phyloP scores from a whole-genome alignment of 2,113 vertebrate species.

The Microtus pennsylvanicus region DNA sequence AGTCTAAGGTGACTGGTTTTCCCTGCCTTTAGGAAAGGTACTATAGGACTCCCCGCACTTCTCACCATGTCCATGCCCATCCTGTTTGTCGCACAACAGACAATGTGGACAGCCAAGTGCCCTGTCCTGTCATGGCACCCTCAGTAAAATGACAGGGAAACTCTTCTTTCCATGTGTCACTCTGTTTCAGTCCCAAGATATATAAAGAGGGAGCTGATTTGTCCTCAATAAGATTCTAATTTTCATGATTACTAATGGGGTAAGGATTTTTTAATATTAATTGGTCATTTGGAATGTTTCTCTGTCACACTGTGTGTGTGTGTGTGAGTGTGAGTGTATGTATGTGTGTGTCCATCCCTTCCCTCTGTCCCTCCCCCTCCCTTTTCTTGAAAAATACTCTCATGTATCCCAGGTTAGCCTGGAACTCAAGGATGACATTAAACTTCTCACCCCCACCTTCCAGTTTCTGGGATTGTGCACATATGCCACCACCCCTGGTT shows the following conservation, averaged over 20 bases:
- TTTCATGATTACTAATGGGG: background rate
- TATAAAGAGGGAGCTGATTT: too few species aligned
- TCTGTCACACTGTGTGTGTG: background rate
- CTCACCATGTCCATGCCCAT: background rate
- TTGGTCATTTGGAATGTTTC: background rate
- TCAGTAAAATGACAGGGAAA: background rate
- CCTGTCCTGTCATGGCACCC: fast-evolving
- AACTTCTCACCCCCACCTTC: background rate
- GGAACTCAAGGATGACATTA: background rate
- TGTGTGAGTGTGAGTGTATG: too few species aligned
- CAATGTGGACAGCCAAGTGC: background rate
- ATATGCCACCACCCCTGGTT: background rate
- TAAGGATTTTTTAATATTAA: background rate
- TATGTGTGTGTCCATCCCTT: background rate
- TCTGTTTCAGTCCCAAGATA: background rate
- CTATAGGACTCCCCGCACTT: background rate
- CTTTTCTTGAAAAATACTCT: background rate
- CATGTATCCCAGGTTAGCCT: too few species aligned
- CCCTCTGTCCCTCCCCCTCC: too few species aligned
- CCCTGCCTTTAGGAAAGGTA: background rate
- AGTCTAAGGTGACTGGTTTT: too few species aligned
- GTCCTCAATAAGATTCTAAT: background rate
- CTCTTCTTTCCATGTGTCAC: background rate
- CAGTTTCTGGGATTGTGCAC: background rate
- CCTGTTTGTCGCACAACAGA: background rate